Evolutionary conservation across 2,113 vertebrate genomes (phyloP), one percentile per base, ranked within the genome.

Genomic region (Eulacestoma nigropectus): DNA sequence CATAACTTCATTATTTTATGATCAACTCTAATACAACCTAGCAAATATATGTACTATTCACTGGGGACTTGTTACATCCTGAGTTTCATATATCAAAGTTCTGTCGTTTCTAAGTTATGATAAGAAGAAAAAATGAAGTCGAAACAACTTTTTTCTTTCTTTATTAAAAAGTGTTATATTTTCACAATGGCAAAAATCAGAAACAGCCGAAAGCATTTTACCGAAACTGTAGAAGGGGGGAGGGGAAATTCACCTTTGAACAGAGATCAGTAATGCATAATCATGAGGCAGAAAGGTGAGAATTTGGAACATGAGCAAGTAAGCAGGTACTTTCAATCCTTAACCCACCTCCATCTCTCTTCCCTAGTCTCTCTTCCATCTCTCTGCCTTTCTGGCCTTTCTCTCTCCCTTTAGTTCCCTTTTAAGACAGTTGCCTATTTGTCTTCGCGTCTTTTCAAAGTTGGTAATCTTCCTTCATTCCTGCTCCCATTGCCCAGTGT

Each of bases 1-100:
- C 68, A 41, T 78, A 87, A 84, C 50, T 77, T 78, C 47, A 84
- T 89, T 93, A 92, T 89, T 95, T 93, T 73, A 59, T 68, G 93
- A 90, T 94, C 67, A 90, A 67, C 29, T 80, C 35, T 69, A 62
- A 80, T 29, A 86, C 4, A 90, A 74, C 16, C 39, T 63, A 62
- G 42, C 20, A 69, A 92, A 95, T 94, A 73, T 73, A 50, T 8
- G 16, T 77, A 47, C 39, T 50, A 35, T 67, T 84, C 90, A 77
- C 42, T 65, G 44, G 68, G 35, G 88, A 67, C 27, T 67, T 39
- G 50, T 92, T 94, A 81, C n/a, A 55, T 63, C 16, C 33, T 90
- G 55, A 88, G 50, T 86, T 92, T 96, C 83, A 86, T 44, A 60
- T 67, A 70, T 60, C 50, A 80, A 92, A 90, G 9, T 74, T 94